Base-by-base conservation (phyloP, 2,888 invertebrate genomes). In the Pogonocherus hispidulus region DNA sequence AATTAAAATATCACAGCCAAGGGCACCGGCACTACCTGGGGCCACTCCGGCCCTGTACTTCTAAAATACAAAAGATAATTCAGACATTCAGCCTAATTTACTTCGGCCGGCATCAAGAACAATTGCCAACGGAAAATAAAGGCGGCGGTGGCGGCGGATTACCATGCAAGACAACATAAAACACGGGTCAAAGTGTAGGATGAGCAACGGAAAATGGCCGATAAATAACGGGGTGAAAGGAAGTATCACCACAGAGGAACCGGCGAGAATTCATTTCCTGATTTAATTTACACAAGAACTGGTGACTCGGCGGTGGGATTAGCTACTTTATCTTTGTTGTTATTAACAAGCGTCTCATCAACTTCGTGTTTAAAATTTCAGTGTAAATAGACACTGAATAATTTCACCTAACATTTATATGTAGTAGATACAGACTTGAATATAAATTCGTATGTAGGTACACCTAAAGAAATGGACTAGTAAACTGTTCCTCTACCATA, bases 261-360 rank as follows among this genome's bases (percentile, higher is more conserved):
- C 80, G 79, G 81, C 82, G 81, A 80, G 83, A 83, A 83, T 83
- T 84, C 84, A 84, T 85, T 85, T 84, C 84, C 84, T 84, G 84
- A 84, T 84, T 84, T 83, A 84, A 84, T 84, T 85, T 84, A 82
- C 82, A 82, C 82, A 83, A 84, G 83, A 83, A 83, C 80, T 80
- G 82, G 81, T 82, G 81, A 81, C 80, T 80, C 78, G 73, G 71
- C 71, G 14, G 70, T 73, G 76, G 79, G 82, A 84, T 83, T 83
- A 81, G 79, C 81, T 80, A 84, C 82, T 84, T 84, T 84, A 82
- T 83, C 82, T 81, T 78, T 81, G 81, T 80, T 81, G 72, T 80
- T 77, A 55, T 49, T 51, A 62, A 47, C n/a, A n/a, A 16, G n/a
- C 47, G 46, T n/a, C 59, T 59, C 59, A 44, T 59, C 47, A 59